These are phyloP conservation scores for Parnassius apollo DNA, from an alignment of 2,888 invertebrate species.

Conservation along the genomic window DNA sequence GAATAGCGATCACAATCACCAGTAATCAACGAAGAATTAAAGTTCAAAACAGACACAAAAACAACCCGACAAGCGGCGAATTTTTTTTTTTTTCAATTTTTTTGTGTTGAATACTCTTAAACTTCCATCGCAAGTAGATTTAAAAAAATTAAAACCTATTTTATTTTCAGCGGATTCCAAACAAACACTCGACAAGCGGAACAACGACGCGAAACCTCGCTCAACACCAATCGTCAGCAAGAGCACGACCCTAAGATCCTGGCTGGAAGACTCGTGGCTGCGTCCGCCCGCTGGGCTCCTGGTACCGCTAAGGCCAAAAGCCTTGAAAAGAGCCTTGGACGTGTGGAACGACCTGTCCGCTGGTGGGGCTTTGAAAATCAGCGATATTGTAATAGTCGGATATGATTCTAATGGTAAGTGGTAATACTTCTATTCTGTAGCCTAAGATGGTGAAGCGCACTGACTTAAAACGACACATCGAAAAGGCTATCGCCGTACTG, in stretches of 20 bases:
- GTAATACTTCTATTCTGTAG: too few species aligned
- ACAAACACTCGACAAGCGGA: constrained; percentile 40
- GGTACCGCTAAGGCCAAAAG: constrained; percentile 65
- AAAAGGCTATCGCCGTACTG: too few species aligned
- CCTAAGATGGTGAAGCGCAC: too few species aligned
- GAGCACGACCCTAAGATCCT: constrained; percentile 56
- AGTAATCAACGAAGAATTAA: too few species aligned
- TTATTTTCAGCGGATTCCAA: constrained; percentile 44
- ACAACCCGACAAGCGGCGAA: too few species aligned
- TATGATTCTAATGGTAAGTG: constrained; percentile 72
- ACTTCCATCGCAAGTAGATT: too few species aligned
- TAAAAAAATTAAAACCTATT: neutral
- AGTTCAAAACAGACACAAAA: too few species aligned
- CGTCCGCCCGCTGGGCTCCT: constrained; percentile 69
- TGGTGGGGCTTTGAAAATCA: constrained; percentile 55
- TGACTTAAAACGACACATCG: too few species aligned
- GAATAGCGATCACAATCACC: too few species aligned
- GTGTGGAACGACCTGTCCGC: constrained; percentile 66
- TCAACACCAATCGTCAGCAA: constrained; percentile 45
- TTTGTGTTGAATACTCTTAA: too few species aligned
- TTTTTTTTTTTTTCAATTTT: too few species aligned
- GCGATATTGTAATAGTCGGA: constrained; percentile 68
- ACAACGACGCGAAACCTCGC: constrained; percentile 41
- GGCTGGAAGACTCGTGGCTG: constrained; percentile 73
- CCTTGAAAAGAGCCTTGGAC: constrained; percentile 60